Base-by-base conservation (phyloP, 2,888 invertebrate genomes). In the Oscheius sp. region DNA sequence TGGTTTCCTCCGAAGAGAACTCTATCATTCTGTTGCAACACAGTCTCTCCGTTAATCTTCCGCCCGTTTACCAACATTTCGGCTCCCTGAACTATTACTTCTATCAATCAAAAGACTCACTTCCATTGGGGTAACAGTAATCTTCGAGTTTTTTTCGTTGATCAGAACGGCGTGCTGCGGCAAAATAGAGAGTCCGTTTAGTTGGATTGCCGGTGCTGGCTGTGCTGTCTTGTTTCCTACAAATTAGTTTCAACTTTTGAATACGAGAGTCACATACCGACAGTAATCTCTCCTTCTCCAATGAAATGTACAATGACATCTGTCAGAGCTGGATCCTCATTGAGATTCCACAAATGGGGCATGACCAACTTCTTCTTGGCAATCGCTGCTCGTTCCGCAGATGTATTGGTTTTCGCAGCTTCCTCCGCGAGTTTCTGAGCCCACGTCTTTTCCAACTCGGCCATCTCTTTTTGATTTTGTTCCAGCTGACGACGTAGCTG, bases 1-100 rank as follows among this genome's bases (percentile, higher is more conserved):
- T 92, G 92, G 37, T 91, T 91, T 13, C 91, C 91, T 10, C 92
- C 92, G 83, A 92, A 91, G 75, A 92, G 85, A 21, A 92, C 83
- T 79, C 91, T 89, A 85, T 92, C 92, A 82, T 92, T 91, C 84
- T 92, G 91, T 62, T 89, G 87, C 7, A 92, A 87, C 58, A 90
- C 88, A 0, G 89, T 89, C 70, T 90, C 90, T 21, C 88, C 87
- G 5, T 89, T 88, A 1, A 92, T 88, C 29, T 89, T 88, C 62
- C 90, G 90, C 32, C 92, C 92, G 83, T 92, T 92, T 55, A 91
- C 88, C 32, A 92, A 85, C 29, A 92, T 88, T 37, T 85, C 57
- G 89, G 90, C 80, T 89, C 91, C 62, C 90, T 82, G 42, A n/a
- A 76, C n/a, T 11, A n/a, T 4, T 59, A 42, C 47, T 21, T 70